Percentiles rank a stretch among this genome's conserved stretches.
These are phyloP conservation scores for Dendrophyllia cribrosa DNA, from an alignment of 64 coral and sea anemone genomes.

Conservation along the genomic window DNA sequence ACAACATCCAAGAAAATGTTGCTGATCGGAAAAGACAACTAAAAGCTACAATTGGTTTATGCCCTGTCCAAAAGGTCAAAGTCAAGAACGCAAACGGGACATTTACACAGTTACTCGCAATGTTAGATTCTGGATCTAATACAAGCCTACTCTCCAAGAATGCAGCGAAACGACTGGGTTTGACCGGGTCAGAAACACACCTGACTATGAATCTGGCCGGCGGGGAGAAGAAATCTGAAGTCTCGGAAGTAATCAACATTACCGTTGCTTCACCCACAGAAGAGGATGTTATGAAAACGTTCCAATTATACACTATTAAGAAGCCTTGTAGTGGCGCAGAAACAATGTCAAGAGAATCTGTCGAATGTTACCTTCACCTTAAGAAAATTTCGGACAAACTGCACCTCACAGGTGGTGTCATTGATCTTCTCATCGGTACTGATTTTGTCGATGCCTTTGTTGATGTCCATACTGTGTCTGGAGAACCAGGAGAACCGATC, in stretches of 20 bases:
- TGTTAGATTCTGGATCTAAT: no score
- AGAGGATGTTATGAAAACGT: conserved; percentile 39
- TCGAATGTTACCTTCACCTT: conserved; percentile 11
- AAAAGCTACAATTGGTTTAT: neutral
- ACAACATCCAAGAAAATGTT: neutral
- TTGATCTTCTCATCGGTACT: conserved; percentile 7
- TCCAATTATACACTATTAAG: conserved; percentile 31
- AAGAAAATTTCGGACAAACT: neutral
- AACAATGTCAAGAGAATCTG: conserved; percentile 9
- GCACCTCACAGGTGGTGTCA: conserved; percentile 5
- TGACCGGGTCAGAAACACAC: conserved; percentile 36
- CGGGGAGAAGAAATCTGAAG: neutral
- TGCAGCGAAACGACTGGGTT: no score
- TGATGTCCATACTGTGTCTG: neutral
- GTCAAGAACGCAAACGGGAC: neutral
- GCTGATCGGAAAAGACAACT: neutral
- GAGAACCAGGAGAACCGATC: conserved; percentile 46
- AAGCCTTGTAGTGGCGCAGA: conserved; percentile 56
- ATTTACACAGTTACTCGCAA: no score
- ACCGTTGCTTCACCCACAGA: conserved; percentile 43
- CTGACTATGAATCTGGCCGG: conserved; percentile 71
- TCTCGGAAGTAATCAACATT: neutral
- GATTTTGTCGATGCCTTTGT: conserved; percentile 39
- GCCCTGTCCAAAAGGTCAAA: conserved; percentile 4
- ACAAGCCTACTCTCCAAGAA: no score